These are phyloP conservation scores for Drosophila sp. DNA, from an alignment of 1,140 invertebrate genomes.

Conservation along the genomic window DNA sequence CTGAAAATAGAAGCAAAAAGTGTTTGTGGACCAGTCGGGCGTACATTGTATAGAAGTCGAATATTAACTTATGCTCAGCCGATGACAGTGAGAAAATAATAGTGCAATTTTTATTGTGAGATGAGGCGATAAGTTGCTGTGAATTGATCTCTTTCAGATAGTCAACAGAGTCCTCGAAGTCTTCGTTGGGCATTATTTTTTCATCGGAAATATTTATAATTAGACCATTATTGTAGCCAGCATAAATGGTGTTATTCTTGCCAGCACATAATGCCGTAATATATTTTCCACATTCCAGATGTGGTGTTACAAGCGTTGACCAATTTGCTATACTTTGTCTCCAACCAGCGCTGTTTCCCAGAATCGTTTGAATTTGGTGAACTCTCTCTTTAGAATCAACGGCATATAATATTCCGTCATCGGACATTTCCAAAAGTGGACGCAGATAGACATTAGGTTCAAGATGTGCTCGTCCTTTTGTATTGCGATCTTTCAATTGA, in stretches of 20 bases:
- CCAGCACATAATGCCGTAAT: conserved; percentile 61
- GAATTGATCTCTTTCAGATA: conserved; percentile 57
- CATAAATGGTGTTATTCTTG: conserved; percentile 43
- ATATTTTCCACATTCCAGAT: not conserved
- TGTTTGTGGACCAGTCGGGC: conserved; percentile 33
- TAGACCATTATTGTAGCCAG: conserved; percentile 56
- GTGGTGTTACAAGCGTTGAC: conserved; percentile 55
- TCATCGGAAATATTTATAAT: conserved; percentile 55
- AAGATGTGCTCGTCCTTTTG: conserved; percentile 17
- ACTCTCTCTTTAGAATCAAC: conserved; percentile 69
- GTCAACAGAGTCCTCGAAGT: conserved; percentile 35
- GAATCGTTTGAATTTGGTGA: conserved; percentile 58
- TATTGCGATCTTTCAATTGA: conserved; percentile 7
- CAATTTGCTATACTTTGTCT: conserved; percentile 43
- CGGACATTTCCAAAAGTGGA: conserved; percentile 47
- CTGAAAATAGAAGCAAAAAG: conserved; percentile 54
- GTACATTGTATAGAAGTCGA: conserved; percentile 40
- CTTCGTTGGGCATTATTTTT: conserved; percentile 10
- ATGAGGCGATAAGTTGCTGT: conserved; percentile 55
- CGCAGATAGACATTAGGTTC: conserved; percentile 62
- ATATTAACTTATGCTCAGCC: not conserved
- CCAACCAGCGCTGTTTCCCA: not conserved
- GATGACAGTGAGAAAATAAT: conserved; percentile 35
- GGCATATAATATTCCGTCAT: conserved; percentile 43
- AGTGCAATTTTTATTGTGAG: conserved; percentile 14